A percentile compares a stretch with the other conserved stretches of the same genome.
These are phyloP conservation scores for Germaria angustata DNA, from an alignment of 2,888 invertebrate genomes.

Conservation along the genomic window DNA sequence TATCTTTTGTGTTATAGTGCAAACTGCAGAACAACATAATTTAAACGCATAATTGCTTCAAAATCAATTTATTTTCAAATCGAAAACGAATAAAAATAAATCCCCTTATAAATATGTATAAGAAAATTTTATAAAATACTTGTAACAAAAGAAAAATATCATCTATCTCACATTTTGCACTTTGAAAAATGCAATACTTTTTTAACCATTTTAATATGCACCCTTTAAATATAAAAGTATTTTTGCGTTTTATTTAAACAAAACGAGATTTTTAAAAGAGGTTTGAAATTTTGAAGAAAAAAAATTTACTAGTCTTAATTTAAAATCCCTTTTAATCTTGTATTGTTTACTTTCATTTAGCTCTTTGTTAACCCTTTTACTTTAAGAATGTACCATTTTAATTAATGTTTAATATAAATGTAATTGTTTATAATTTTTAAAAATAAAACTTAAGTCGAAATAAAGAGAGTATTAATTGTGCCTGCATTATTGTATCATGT, in stretches of 20 bases:
- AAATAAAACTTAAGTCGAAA: constrained; percentile 63
- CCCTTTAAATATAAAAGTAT: constrained; percentile 10
- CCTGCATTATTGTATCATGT: neutral
- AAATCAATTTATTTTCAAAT: neutral
- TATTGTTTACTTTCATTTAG: constrained; percentile 26
- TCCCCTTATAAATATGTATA: neutral
- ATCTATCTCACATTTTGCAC: constrained; percentile 25
- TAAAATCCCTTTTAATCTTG: neutral
- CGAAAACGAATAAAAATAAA: neutral
- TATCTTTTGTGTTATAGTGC: neutral
- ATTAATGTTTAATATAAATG: constrained; percentile 61
- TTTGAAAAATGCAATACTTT: constrained; percentile 32
- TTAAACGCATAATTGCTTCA: constrained; percentile 43
- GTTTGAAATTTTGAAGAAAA: neutral
- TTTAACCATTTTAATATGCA: constrained; percentile 29
- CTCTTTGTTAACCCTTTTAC: constrained; percentile 45
- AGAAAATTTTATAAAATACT: constrained; percentile 4
- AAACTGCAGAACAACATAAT: constrained; percentile 15
- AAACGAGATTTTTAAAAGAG: neutral
- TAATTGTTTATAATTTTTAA: constrained; percentile 61
- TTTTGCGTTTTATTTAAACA: neutral
- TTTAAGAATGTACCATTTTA: constrained; percentile 50
- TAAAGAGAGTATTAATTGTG: constrained; percentile 23
- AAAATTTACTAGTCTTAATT: neutral
- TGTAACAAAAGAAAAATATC: neutral